These are phyloP conservation scores for Limenitis arthemis DNA, from an alignment of 2,888 invertebrate genomes.

Conservation along the genomic window DNA sequence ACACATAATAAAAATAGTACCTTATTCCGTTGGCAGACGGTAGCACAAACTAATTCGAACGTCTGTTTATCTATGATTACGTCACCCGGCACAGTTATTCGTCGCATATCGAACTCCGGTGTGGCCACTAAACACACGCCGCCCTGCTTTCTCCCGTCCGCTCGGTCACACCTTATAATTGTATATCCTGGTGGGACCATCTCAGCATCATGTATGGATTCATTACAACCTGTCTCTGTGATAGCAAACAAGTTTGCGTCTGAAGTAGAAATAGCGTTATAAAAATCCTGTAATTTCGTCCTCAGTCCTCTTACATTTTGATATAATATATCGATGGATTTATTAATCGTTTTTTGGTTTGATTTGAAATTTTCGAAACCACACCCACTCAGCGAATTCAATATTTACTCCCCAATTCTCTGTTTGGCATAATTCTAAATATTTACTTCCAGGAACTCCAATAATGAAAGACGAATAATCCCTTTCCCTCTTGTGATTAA, in stretches of 20 bases:
- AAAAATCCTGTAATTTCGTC: slow-evolving; percentile 15
- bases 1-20: slow-evolving; percentile 12
- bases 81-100: slow-evolving; percentile 1
- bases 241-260: slow-evolving; percentile 25
- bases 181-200: slow-evolving; percentile 14
- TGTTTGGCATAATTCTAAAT: slow-evolving; percentile 5
- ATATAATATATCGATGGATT: slow-evolving; percentile 6
- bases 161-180: slow-evolving; percentile 13
- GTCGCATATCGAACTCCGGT: slow-evolving; percentile 8
- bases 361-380: slow-evolving; percentile 12
- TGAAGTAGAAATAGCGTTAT: slow-evolving; percentile 4
- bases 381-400: slow-evolving; percentile 16
- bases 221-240: slow-evolving; percentile 24
- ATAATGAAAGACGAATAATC: slow-evolving; percentile 14
- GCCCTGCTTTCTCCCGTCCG: slow-evolving; percentile 13
- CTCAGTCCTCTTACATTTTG: slow-evolving; percentile 17
- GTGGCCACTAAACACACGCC: slow-evolving; percentile 18
- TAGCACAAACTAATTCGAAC: slow-evolving; percentile 15
- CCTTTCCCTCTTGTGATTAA: slow-evolving; percentile 9
- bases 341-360: background rate
- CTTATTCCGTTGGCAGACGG: slow-evolving; percentile 4
- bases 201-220: slow-evolving; percentile 22
- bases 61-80: slow-evolving; percentile 4
- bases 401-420: slow-evolving; percentile 12
- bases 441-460: slow-evolving; percentile 6